Evolutionary conservation across 2,888 invertebrate species (phyloP), one percentile per base, ranked within the genome.

Genomic region (Eubasilissa splendida): DNA sequence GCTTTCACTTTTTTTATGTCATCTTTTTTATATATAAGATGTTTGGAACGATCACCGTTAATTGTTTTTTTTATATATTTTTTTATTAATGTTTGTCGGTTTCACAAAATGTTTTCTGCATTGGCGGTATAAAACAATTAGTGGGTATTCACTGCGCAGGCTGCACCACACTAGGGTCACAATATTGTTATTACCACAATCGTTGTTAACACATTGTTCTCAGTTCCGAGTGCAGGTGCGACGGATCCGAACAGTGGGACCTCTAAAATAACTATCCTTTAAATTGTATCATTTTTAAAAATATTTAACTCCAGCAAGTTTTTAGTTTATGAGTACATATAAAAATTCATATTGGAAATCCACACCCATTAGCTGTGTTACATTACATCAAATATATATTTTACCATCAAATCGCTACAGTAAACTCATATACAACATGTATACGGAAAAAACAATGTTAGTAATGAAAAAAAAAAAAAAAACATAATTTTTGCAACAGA

Each of bases 391-490:
- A 63, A 12, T 42, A 31, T 65, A 68, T 59, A 80, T 73, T 63
- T 73, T 52, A 77, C 68, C 71, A 73, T 73, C 71, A 73, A 73
- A 77, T 56, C 53, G 22, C 65, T 63, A 76, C 70, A 58, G 42
- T 66, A 56, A 56, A 56, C 50, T 52, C 71, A 63, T 53, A 73
- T 65, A 70, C 66, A 56, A 66, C 12, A 76, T 14, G 22, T 3
- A 79, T 79, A 58, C 59, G 11, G 31, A 31, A 71, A 33, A 52
- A n/a, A 60, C 12, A 59, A 74, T 77, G 50, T 70, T 54, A 75
- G 50, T 14, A 12, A 33, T 31, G 52, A 54, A 86, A 85, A 87
- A 87, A 88, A 87, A 87, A 86, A 22, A 22, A 85, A 86, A 86
- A 86, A 73, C 53, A 56, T 22, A 42, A 42, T 42, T 42, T 42